Evolutionary conservation across 2,797 vertebrate genomes (phyloP), one percentile per base, ranked within the genome.

Genomic region (Melanotaenia maccullochi): DNA sequence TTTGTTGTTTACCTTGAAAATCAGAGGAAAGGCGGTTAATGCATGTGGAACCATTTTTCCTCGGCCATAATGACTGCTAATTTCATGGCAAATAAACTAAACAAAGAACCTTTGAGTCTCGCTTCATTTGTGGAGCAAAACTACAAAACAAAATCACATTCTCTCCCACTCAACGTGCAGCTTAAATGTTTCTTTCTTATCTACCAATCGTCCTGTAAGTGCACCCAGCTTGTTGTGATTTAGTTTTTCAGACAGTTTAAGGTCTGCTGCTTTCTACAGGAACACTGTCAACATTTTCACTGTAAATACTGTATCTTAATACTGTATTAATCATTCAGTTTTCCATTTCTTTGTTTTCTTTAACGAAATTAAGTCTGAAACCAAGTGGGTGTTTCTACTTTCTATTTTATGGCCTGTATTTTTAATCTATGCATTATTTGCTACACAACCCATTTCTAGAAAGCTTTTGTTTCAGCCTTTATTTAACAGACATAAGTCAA

Each of bases 11-110:
- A 92, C 90, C 85, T 93, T 85, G 89, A 89, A 73, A 6, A 85
- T 89, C 80, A 83, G 62, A 71, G 75, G 77, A 86, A 88, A 0
- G 35, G 84, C 86, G 83, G 85, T 89, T 87, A 89, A 72, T 20
- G 6, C 93, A 93, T 88, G 81, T 92, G 92, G 91, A 91, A 94
- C 73, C 76, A 47, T 81, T 94, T 90, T 78, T 32, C 40, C 16
- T 35, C 30, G 5, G 57, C 74, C 73, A 61, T 93, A 94, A 93
- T 89, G 86, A 85, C 85, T 62, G 73, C 86, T 93, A 90, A 93
- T 94, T 93, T 94, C 88, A 93, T 60, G 91, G 90, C 81, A 90
- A 92, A 93, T 90, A 86, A 86, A 92, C 82, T 72, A 79, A 83
- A 92, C 89, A 87, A 82, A 38, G 82, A 82, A 84, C 80, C 90